phyloP scores from a whole-genome alignment of 2,113 vertebrate species.

The Phylloscopus trochilus region DNA sequence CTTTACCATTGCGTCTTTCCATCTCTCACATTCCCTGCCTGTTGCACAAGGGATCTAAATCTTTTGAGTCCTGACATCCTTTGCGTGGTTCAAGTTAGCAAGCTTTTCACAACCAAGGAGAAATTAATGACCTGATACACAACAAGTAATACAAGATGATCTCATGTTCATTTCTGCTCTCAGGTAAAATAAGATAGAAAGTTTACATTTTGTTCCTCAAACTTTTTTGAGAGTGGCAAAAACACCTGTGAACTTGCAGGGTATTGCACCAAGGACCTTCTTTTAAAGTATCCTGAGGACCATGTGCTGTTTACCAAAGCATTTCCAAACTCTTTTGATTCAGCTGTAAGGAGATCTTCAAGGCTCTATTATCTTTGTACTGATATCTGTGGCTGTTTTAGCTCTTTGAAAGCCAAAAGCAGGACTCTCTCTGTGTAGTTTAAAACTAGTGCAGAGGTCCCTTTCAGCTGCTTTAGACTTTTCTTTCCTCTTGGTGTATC shows the following conservation, averaged over 20 bases:
- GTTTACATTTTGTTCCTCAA: not conserved
- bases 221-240: not conserved
- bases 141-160: not conserved
- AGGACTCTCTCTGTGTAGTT: not conserved
- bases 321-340: not conserved
- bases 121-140: not conserved
- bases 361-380: not conserved
- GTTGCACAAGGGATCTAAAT: not conserved
- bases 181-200: not conserved
- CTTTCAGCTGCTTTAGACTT: not conserved
- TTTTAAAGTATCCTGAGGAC: not conserved
- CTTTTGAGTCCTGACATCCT: not conserved
- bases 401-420: not conserved
- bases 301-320: not conserved
- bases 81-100: not conserved
- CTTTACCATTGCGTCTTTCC: not conserved
- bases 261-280: not conserved
- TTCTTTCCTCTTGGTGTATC: not conserved
- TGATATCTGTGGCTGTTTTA: not conserved
- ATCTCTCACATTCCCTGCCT: not conserved
- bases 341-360: not conserved
- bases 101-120: not conserved
- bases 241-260: not conserved
- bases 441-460: not conserved
- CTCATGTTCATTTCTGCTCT: not conserved